A percentile compares a stretch with the other conserved stretches of the same genome.
Conservation (phyloP, 2,888 invertebrate genomes). For the Erannis defoliaria region DNA sequence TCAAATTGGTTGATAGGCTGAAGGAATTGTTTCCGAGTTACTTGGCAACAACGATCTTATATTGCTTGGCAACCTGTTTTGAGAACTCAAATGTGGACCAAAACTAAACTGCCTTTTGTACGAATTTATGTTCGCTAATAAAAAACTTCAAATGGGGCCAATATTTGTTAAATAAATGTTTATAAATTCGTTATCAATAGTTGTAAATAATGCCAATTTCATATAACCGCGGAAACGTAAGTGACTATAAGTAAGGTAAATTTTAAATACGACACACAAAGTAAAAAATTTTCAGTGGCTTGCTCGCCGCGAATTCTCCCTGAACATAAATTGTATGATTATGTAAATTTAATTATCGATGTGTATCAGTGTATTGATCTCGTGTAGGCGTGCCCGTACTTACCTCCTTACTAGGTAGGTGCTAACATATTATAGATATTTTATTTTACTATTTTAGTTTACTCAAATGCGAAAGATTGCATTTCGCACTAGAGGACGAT, state of each 20-base stretch:
- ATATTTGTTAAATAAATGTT: slow-evolving; percentile 50
- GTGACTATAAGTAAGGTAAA: slow-evolving; percentile 45
- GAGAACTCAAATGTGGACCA: slow-evolving; percentile 68
- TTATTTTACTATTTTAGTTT: slow-evolving; percentile 33
- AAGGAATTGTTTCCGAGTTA: slow-evolving; percentile 6
- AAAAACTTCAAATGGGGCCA: slow-evolving; percentile 69
- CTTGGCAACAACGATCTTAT: no score
- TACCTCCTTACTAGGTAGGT: background rate
- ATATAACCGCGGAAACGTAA: slow-evolving; percentile 81
- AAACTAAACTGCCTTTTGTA: slow-evolving; percentile 74
- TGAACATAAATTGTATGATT: slow-evolving; percentile 39
- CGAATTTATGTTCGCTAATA: slow-evolving; percentile 73
- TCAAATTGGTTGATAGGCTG: background rate
- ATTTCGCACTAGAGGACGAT: slow-evolving; percentile 80
- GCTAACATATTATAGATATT: background rate
- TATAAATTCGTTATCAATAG: slow-evolving; percentile 52
- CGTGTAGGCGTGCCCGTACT: no score
- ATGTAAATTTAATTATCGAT: slow-evolving; percentile 36
- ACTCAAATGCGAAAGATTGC: slow-evolving; percentile 77
- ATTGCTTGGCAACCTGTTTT: slow-evolving; percentile 69
- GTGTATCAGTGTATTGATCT: slow-evolving; percentile 8
- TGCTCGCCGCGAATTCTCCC: no score
- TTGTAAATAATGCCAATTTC: slow-evolving; percentile 77
- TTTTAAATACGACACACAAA: background rate
- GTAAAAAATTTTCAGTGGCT: slow-evolving; percentile 4